Conservation (phyloP, 37 sponge, comb jelly and placozoan genomes). For the Geodia barretti region DNA sequence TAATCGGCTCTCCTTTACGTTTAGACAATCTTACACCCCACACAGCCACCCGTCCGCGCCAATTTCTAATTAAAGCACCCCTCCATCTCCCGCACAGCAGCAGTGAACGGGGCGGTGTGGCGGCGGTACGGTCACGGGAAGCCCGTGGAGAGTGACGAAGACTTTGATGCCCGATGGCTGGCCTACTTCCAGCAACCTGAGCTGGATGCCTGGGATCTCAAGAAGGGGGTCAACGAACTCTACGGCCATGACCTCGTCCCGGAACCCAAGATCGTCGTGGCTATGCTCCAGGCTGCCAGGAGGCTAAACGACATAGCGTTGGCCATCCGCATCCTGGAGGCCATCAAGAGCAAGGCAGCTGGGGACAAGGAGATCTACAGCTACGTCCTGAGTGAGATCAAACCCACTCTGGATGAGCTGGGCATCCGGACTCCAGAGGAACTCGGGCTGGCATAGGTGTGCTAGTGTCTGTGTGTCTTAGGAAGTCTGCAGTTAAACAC, state of each 20-base stretch:
- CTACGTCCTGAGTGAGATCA: conserved; percentile 69
- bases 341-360: conserved; percentile 84
- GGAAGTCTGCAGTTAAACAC: too few species aligned
- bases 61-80: too few species aligned
- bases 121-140: conserved; percentile 21
- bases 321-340: conserved; percentile 87
- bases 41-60: too few species aligned
- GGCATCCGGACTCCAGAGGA: conserved; percentile 94
- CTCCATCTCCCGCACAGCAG: too few species aligned
- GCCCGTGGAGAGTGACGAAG: conserved; percentile 62
- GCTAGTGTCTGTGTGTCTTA: too few species aligned
- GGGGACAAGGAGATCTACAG: conserved; percentile 77
- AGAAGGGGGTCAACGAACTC: conserved; percentile 82
- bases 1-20: too few species aligned
- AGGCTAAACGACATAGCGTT: conserved; percentile 84
- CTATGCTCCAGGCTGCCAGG: conserved; percentile 83
- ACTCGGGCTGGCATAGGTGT: conserved; percentile 75
- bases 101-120: neutral
- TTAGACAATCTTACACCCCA: too few species aligned
- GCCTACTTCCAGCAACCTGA: conserved; percentile 73
- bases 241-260: conserved; percentile 94
- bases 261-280: conserved; percentile 84
- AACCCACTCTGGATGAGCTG: conserved; percentile 84
- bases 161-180: conserved; percentile 84
- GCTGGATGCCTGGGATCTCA: conserved; percentile 75